Evolutionary conservation across 2,113 vertebrate genomes (phyloP).

Genomic region (Takifugu bimaculatus): DNA sequence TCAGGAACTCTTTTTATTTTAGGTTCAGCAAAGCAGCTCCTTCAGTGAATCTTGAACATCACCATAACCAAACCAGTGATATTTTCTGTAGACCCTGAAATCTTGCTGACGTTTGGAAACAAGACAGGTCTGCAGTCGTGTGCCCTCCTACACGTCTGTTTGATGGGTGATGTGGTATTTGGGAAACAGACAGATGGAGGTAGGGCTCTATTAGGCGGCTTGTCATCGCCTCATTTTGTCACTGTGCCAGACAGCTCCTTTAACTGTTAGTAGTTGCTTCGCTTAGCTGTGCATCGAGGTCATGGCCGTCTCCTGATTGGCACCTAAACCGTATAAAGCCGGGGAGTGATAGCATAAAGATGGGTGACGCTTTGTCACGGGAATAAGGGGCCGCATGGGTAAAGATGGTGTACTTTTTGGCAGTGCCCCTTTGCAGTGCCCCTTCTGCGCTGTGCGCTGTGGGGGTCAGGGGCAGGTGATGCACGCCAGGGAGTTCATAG

Average conservation of each 20-base stretch:
- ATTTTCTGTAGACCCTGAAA: too few species aligned
- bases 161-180: slow-evolving; percentile 53
- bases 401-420: slow-evolving; percentile 37
- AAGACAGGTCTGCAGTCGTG: slow-evolving; percentile 46
- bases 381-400: slow-evolving; percentile 13
- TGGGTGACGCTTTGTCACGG: slow-evolving; percentile 47
- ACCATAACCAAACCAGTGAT: slow-evolving; percentile 9
- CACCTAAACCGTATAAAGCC: slow-evolving; percentile 69
- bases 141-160: slow-evolving; percentile 24
- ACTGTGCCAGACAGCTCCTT: slow-evolving; percentile 59
- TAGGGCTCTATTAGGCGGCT: slow-evolving; percentile 50
- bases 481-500: slow-evolving; percentile 56
- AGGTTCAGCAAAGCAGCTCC: background rate
- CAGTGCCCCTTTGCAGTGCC: slow-evolving; percentile 48
- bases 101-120: slow-evolving; percentile 46
- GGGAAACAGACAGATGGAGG: slow-evolving; percentile 48
- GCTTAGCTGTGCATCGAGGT: slow-evolving; percentile 55
- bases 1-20: too few species aligned
- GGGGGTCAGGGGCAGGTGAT: slow-evolving; percentile 65
- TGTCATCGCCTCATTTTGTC: slow-evolving; percentile 67
- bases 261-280: slow-evolving; percentile 47
- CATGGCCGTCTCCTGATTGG: slow-evolving; percentile 55
- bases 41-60: slow-evolving; percentile 13
- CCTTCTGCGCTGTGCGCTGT: slow-evolving; percentile 44
- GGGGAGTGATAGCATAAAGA: slow-evolving; percentile 65